Evolutionary conservation across 37 sponge, comb jelly and placozoan genomes (phyloP).

Genomic region (Spongilla lacustris): DNA sequence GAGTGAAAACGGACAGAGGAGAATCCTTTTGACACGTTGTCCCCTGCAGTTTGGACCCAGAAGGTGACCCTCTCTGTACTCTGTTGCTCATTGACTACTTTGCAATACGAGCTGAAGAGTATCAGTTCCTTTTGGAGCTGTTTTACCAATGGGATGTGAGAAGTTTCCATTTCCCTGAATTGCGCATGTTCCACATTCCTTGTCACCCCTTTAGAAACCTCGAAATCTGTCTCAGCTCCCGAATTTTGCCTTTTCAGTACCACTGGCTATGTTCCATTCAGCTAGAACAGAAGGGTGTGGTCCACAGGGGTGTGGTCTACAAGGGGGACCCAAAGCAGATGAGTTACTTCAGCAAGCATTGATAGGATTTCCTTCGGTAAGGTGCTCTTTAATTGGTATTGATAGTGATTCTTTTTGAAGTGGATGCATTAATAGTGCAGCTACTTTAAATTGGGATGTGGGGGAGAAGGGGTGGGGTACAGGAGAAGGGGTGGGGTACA

Average conservation of each 20-base stretch:
- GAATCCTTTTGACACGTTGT: too few species aligned
- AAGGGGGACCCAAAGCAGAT: not conserved
- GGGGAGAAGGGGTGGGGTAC: too few species aligned
- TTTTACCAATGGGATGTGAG: slow-evolving; percentile 80
- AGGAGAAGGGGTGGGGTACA: too few species aligned
- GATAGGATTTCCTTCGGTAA: slow-evolving; percentile 82
- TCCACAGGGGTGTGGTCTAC: not conserved
- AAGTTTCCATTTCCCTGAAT: not conserved
- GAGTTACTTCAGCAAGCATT: slow-evolving; percentile 79
- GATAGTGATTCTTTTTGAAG: slow-evolving; percentile 2
- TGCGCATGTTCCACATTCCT: not conserved
- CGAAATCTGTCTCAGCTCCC: slow-evolving; percentile 89
- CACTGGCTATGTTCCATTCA: slow-evolving; percentile 84
- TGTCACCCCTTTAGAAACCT: slow-evolving; percentile 19
- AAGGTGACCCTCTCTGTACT: slow-evolving; percentile 87
- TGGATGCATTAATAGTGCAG: not conserved
- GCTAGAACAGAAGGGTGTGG: slow-evolving; percentile 9
- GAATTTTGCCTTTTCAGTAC: slow-evolving; percentile 87
- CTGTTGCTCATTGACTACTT: slow-evolving; percentile 88
- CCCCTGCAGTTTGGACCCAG: slow-evolving; percentile 85
- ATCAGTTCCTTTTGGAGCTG: slow-evolving; percentile 70
- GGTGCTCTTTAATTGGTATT: not conserved
- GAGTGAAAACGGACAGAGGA: too few species aligned
- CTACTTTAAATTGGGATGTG: too few species aligned
- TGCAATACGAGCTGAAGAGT: slow-evolving; percentile 83